phyloP scores from a whole-genome alignment of 2,888 invertebrate species.

The Drosophila nigricruria region DNA sequence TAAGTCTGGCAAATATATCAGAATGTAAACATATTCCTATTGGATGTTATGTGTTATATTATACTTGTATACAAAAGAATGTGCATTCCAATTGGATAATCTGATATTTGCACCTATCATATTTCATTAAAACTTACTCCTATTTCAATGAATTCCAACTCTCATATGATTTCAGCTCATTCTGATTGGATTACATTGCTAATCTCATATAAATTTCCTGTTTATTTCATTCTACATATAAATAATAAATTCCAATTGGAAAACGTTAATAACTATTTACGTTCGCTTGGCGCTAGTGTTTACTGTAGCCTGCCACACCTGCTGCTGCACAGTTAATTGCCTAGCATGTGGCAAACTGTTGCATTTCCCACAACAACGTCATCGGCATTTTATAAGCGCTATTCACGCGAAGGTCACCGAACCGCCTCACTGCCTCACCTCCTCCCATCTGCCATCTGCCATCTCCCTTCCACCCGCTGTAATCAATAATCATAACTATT shows the following conservation, averaged over 20 bases:
- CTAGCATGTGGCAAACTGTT: constrained; percentile 56
- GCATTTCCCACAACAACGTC: constrained; percentile 34
- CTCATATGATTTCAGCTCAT: background rate
- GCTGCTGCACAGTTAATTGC: constrained; percentile 13
- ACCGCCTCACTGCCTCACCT: constrained; percentile 34
- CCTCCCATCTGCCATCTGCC: background rate
- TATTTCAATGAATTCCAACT: background rate
- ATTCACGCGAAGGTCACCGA: constrained; percentile 83
- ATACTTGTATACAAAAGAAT: too few species aligned
- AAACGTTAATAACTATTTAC: constrained; percentile 5
- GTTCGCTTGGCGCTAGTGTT: background rate
- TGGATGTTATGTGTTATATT: too few species aligned
- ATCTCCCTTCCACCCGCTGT: background rate
- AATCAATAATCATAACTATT: constrained; percentile 76
- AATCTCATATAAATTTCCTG: background rate
- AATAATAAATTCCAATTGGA: background rate
- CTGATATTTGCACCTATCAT: too few species aligned
- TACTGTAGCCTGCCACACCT: constrained; percentile 12
- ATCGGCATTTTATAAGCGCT: constrained; percentile 44
- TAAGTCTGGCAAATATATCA: too few species aligned
- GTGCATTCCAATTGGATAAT: background rate
- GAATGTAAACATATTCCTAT: too few species aligned
- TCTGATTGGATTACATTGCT: background rate
- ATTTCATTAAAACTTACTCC: too few species aligned
- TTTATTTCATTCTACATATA: background rate